Evolutionary conservation across 1,140 invertebrate species (phyloP).

Genomic region (Laupala kohalensis): DNA sequence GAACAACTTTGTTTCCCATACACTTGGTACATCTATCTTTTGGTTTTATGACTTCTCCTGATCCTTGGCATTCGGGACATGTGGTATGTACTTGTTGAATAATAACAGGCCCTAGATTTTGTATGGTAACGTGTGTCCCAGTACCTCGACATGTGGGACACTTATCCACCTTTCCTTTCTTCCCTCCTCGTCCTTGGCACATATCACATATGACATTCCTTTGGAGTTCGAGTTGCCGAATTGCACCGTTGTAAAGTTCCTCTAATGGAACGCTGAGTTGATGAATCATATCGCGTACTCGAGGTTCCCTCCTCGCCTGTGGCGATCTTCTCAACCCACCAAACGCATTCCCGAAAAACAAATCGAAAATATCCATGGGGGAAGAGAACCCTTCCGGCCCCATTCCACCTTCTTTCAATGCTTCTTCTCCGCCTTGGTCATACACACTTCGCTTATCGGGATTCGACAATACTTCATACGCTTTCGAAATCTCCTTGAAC

Average conservation of each 20-base stretch:
- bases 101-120: not conserved
- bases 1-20: not conserved
- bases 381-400: not conserved
- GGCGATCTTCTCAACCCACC: not conserved
- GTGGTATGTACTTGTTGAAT: not conserved
- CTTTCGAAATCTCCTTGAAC: conserved; percentile 97
- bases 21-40: not conserved
- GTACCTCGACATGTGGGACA: not conserved
- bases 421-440: conserved; percentile 93
- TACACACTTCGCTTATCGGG: conserved; percentile 90
- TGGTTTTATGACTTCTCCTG: not conserved
- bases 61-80: not conserved
- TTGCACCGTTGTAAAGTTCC: not conserved
- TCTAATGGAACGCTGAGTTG: not conserved
- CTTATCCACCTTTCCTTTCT: not conserved
- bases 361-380: not conserved
- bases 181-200: not conserved
- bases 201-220: not conserved
- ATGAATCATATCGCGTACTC: not conserved
- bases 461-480: conserved; percentile 94
- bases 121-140: not conserved
- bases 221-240: not conserved
- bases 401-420: conserved; percentile 59
- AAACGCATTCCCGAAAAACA: not conserved
- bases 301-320: not conserved